phyloP scores from a whole-genome alignment of 1,140 invertebrate species.

The Leptinotarsa lineolata region DNA sequence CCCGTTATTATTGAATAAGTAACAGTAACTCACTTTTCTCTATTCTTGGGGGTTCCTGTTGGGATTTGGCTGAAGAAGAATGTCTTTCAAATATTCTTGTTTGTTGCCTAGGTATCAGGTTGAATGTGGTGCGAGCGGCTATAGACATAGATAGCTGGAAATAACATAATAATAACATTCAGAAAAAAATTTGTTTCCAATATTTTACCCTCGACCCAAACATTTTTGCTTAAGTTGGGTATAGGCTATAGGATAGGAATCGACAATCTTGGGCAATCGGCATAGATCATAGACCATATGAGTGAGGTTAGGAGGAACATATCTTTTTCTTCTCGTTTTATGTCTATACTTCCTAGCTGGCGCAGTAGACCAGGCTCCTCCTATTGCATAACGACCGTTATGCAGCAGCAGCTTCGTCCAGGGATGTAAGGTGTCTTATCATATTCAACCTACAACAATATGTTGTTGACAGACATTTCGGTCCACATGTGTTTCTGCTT shows the following conservation, averaged over 20 bases:
- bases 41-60: conserved; percentile 40
- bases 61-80: conserved; percentile 19
- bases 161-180: neutral
- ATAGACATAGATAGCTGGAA: neutral
- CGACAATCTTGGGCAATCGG: too few species aligned
- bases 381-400: too few species aligned
- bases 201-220: conserved; percentile 2
- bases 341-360: too few species aligned
- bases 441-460: too few species aligned
- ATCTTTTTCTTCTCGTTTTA: too few species aligned
- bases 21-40: conserved; percentile 39
- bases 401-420: too few species aligned
- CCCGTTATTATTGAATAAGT: neutral
- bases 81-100: neutral
- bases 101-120: neutral
- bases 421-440: too few species aligned
- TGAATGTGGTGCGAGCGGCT: neutral
- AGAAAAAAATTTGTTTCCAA: neutral
- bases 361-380: too few species aligned
- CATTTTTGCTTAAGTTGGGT: conserved; percentile 2
- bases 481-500: too few species aligned
- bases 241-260: neutral
- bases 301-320: too few species aligned
- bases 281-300: too few species aligned
- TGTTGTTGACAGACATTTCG: too few species aligned